Evolutionary conservation across 2,888 invertebrate genomes (phyloP).

Genomic region (Esperia sulphurella): DNA sequence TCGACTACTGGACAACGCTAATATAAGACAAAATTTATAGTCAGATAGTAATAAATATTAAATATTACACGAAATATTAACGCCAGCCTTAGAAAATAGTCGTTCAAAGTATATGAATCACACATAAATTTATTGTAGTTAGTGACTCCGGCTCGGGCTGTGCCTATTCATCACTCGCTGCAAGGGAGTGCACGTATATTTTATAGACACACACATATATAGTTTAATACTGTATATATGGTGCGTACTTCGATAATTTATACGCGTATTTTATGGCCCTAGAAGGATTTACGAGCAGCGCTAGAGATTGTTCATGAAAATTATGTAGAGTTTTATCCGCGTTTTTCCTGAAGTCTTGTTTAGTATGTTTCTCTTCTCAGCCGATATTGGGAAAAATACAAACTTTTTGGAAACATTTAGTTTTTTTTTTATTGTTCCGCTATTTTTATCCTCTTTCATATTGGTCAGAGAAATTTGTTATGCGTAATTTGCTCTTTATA

Average conservation of each 20-base stretch:
- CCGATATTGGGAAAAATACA: too few species aligned
- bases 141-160: constrained; percentile 29
- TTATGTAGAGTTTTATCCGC: not conserved
- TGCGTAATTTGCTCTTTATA: too few species aligned
- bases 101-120: not conserved
- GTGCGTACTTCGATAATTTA: constrained; percentile 42
- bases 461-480: too few species aligned
- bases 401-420: too few species aligned
- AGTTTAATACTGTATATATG: not conserved
- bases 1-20: too few species aligned
- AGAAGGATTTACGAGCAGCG: constrained; percentile 31
- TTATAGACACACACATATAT: constrained; percentile 24
- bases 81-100: not conserved
- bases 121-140: constrained; percentile 35
- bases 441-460: too few species aligned
- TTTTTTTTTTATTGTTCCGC: too few species aligned
- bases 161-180: constrained; percentile 37
- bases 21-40: not conserved
- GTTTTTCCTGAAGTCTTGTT: not conserved
- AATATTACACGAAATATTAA: not conserved
- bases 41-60: not conserved
- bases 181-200: constrained; percentile 27
- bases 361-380: too few species aligned
- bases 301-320: constrained; percentile 23
- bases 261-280: constrained; percentile 47